phyloP scores from a whole-genome alignment of 2,888 invertebrate genomes.

The Neoascia interrupta region DNA sequence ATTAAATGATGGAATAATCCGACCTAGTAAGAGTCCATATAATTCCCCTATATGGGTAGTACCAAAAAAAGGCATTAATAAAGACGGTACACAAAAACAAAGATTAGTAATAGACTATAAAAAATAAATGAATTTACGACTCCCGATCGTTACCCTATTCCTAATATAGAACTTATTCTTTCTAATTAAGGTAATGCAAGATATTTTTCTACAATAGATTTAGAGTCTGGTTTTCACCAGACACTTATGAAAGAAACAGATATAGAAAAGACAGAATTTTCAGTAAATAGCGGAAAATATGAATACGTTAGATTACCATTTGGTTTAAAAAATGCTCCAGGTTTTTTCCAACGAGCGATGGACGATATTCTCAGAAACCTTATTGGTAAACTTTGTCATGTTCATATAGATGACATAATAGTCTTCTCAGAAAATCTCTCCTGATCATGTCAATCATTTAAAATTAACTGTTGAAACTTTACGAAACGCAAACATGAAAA shows the following conservation, averaged over 20 bases:
- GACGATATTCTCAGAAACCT: slow-evolving; percentile 13
- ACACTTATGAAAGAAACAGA: slow-evolving; percentile 1
- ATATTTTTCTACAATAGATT: slow-evolving; percentile 22
- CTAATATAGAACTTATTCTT: slow-evolving; percentile 27
- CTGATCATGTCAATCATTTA: neutral
- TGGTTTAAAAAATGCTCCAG: slow-evolving; percentile 3
- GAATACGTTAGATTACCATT: slow-evolving; percentile 1
- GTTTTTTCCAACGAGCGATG: slow-evolving; percentile 6
- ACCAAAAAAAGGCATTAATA: slow-evolving; percentile 20
- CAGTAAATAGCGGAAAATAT: slow-evolving; percentile 11
- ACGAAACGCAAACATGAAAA: slow-evolving; percentile 63
- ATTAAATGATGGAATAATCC: no score
- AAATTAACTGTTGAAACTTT: slow-evolving; percentile 31
- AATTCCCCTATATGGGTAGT: slow-evolving; percentile 9
- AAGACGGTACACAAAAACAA: neutral
- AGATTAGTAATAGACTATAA: slow-evolving; percentile 16
- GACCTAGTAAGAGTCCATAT: no score
- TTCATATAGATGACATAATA: slow-evolving; percentile 70
- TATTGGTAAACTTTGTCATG: slow-evolving; percentile 24
- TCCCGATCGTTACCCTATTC: slow-evolving; percentile 21
- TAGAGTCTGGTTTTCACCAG: slow-evolving; percentile 11
- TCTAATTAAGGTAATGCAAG: slow-evolving; percentile 20
- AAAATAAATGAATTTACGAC: slow-evolving; percentile 24
- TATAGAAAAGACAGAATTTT: neutral
- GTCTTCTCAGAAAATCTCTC: slow-evolving; percentile 41